These are phyloP conservation scores for Stichodactyla mertensii DNA, from an alignment of 64 coral and sea anemone genomes.

Conservation along the genomic window DNA sequence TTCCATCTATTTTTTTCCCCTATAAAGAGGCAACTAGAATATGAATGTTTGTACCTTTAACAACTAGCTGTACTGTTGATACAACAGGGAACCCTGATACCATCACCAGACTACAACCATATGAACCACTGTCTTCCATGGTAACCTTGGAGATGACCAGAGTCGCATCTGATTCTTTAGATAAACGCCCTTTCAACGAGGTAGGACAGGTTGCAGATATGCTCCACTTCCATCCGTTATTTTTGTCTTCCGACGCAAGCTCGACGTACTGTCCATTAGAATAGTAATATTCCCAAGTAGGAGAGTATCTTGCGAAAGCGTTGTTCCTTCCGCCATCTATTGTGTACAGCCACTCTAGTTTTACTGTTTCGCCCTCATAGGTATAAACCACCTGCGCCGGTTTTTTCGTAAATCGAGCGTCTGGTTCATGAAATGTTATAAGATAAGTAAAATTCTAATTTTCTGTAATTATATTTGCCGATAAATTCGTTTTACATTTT, in stretches of 20 bases:
- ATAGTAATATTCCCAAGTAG: neutral
- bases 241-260: conserved; percentile 11
- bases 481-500: too few relatives aligned
- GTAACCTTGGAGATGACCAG: conserved; percentile 11
- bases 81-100: neutral
- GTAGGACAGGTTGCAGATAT: neutral
- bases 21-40: too few relatives aligned
- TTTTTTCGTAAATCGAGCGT: neutral
- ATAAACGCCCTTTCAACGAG: neutral
- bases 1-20: too few relatives aligned
- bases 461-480: too few relatives aligned
- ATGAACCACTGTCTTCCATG: neutral
- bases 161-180: neutral
- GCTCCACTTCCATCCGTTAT: conserved; percentile 1
- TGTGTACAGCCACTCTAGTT: neutral
- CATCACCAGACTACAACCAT: conserved; percentile 9
- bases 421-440: neutral
- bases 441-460: too few relatives aligned
- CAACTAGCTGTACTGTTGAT: neutral
- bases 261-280: neutral
- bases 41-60: neutral
- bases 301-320: neutral
- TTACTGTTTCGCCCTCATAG: neutral
- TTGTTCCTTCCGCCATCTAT: neutral
- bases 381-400: neutral